These are phyloP conservation scores for Microctenopoma stevenorrisi DNA, from an alignment of 2,797 vertebrate genomes.

Conservation along the genomic window DNA sequence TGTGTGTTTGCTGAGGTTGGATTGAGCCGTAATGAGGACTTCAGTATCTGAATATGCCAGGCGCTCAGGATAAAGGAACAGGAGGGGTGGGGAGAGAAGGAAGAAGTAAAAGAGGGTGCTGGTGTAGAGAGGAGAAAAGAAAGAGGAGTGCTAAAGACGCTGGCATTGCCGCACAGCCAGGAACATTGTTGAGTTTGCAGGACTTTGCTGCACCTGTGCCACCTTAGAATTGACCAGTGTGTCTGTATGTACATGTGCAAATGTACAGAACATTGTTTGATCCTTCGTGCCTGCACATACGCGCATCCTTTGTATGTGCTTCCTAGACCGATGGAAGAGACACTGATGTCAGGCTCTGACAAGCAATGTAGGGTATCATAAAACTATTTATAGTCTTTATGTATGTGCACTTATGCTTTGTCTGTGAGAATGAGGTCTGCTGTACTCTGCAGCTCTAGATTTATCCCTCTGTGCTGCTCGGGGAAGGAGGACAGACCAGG, in stretches of 20 bases:
- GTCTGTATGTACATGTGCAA: slow-evolving; percentile 36
- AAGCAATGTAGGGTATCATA: slow-evolving; percentile 10
- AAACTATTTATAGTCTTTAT: slow-evolving; percentile 17
- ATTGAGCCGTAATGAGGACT: slow-evolving; percentile 90
- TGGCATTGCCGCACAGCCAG: slow-evolving; percentile 54
- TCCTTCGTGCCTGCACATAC: neutral
- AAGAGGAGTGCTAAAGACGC: slow-evolving; percentile 58
- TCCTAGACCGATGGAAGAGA: slow-evolving; percentile 23
- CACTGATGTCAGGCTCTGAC: slow-evolving; percentile 17
- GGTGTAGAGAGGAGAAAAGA: slow-evolving; percentile 58
- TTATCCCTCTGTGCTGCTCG: slow-evolving; percentile 48
- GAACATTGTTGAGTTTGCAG: slow-evolving; percentile 36
- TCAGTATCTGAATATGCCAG: slow-evolving; percentile 90
- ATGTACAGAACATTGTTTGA: slow-evolving; percentile 29
- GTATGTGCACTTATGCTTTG: slow-evolving; percentile 8
- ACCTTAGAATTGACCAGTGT: slow-evolving; percentile 49
- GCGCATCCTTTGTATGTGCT: slow-evolving; percentile 7
- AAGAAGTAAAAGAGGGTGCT: slow-evolving; percentile 69
- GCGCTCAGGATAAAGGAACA: slow-evolving; percentile 84
- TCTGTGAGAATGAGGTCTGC: slow-evolving; percentile 23
- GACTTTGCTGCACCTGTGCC: slow-evolving; percentile 58
- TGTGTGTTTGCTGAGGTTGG: slow-evolving; percentile 90
- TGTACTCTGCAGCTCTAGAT: slow-evolving; percentile 47
- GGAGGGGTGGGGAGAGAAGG: slow-evolving; percentile 41
- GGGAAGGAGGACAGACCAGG: slow-evolving; percentile 39